A percentile compares a stretch with the other conserved stretches of the same genome.
phyloP scores from a whole-genome alignment of 2,888 invertebrate species.

The Pseudococcus viburni region DNA sequence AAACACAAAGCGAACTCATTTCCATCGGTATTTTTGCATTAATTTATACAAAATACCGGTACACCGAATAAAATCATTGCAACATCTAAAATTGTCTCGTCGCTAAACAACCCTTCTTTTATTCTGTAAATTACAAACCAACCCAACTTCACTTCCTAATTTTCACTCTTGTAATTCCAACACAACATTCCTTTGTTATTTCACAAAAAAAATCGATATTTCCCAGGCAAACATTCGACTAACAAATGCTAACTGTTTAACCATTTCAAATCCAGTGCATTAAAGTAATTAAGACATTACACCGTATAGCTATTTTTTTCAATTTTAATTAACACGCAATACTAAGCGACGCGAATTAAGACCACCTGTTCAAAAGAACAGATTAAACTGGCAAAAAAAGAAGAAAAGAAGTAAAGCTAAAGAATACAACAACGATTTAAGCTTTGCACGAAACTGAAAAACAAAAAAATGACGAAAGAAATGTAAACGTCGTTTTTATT shows the following conservation, averaged over 20 bases:
- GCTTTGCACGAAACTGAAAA: not conserved
- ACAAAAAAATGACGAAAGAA: not conserved
- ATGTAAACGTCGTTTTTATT: slow-evolving; percentile 12
- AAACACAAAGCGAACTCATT: no score
- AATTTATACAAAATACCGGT: not conserved
- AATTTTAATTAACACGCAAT: slow-evolving; percentile 38
- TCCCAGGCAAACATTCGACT: slow-evolving; percentile 5
- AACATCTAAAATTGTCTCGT: not conserved
- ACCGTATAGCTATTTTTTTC: slow-evolving; percentile 24
- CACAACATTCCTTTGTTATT: slow-evolving; percentile 19
- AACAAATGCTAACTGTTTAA: slow-evolving; percentile 17
- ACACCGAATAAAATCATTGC: not conserved
- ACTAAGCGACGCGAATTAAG: slow-evolving; percentile 24
- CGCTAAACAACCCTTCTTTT: not conserved
- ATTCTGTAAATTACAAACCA: not conserved
- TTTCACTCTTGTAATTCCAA: slow-evolving; percentile 9
- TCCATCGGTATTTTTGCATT: no score
- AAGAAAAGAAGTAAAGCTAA: not conserved
- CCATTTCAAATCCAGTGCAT: slow-evolving; percentile 8
- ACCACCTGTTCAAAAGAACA: slow-evolving; percentile 25
- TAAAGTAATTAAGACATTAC: slow-evolving; percentile 37
- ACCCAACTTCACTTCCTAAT: slow-evolving; percentile 10
- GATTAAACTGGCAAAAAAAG: not conserved
- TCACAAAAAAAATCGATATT: slow-evolving; percentile 11
- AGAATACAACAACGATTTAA: not conserved